Evolutionary conservation across 2,113 vertebrate genomes (phyloP).

Genomic region (Gavia stellata): DNA sequence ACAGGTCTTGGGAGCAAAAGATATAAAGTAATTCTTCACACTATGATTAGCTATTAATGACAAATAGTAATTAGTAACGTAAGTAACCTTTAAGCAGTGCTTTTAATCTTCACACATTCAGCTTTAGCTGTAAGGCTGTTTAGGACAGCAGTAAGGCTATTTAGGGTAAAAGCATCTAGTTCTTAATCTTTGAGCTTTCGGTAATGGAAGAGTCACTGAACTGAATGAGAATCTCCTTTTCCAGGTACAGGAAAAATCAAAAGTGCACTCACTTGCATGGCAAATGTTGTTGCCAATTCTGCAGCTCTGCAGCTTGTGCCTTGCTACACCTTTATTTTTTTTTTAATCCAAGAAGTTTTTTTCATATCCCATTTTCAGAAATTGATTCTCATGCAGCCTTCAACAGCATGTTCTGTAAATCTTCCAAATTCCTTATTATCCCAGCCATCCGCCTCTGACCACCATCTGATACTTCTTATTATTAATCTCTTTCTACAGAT

Average conservation of each 20-base stretch:
- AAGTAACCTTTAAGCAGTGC: background rate
- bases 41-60: background rate
- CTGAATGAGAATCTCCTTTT: background rate
- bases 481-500: background rate
- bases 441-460: background rate
- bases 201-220: background rate
- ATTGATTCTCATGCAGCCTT: background rate
- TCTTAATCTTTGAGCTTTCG: background rate
- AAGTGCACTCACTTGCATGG: background rate
- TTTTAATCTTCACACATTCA: background rate
- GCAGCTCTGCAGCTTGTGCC: background rate
- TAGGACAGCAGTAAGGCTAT: background rate
- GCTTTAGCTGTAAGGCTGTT: background rate
- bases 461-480: background rate
- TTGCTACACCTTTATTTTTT: background rate
- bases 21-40: background rate
- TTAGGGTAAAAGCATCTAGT: background rate
- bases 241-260: background rate
- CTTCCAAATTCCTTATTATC: background rate
- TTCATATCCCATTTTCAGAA: background rate
- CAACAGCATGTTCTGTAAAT: background rate
- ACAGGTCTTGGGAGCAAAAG: background rate
- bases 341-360: background rate
- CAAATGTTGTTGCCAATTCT: background rate
- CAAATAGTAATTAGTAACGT: background rate